Evolutionary conservation across 2,888 invertebrate genomes (phyloP), one percentile per base, ranked within the genome.

Genomic region (Halictus quadricinctus): DNA sequence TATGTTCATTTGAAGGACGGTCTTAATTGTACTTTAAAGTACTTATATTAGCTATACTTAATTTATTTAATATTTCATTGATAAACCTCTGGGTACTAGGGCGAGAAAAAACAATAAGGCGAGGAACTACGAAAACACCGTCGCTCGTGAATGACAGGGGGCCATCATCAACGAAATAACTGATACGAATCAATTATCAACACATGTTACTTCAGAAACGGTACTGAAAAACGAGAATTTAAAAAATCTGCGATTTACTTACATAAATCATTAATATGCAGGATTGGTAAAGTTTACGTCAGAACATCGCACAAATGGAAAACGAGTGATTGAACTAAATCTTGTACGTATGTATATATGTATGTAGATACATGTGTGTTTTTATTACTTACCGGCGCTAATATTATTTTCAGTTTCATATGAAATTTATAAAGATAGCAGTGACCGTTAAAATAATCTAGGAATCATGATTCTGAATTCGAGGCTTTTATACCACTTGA

Each of bases 141-240:
- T 73, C 66, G 18, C 70, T 54, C 48, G 50, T 58, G 58, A 79
- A 72, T 87, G 87, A 85, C 85, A 85, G 85, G 83, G 4, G 78
- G 76, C 87, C 85, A 87, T 87, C 64, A 83, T 79, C 50, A n/a
- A 64, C 54, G 46, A 70, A 74, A 74, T 72, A 50, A 36, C 29
- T 43, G 41, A 70, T 73, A 73, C 13, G 6, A 41, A 78, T 15
- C 43, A 36, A 64, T 64, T 64, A 64, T 78, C 29, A 1, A 2
- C 25, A 29, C 29, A 50, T 64, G 12, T 36, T 1, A 18, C 2
- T 73, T 46, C 21, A 58, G 66, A 80, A 66, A 50, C 18, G 25
- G 21, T 7, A 36, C n/a, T 58, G 29, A 10, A 10, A 36, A 69
- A 66, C 48, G n/a, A n/a, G 72, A n/a, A 60, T 43, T 5, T 15